Evolutionary conservation across 2,797 vertebrate species (phyloP), one percentile per base, ranked within the genome.

Genomic region (Leuciscus waleckii): DNA sequence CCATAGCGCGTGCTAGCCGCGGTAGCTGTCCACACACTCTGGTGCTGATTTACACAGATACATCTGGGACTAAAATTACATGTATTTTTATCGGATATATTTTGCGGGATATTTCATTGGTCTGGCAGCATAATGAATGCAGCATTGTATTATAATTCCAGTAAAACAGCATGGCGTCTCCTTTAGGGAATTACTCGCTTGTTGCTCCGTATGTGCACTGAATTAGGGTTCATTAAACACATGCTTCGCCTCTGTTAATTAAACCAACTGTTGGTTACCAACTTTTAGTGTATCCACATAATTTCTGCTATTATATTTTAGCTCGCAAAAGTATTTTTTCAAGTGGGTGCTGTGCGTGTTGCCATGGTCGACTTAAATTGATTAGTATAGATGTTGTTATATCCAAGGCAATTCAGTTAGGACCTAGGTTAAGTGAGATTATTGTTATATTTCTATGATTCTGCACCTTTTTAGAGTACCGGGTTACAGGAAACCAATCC

Each of bases 21-120:
- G 13, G 78, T 61, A 75, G 81, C 86, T 87, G 86, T 87, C 86
- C 65, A 65, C 58, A 6, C 29, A 23, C 67, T 21, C 7, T 77
- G 51, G 63, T 63, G 86, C 83, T 85, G 32, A 56, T 58, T 41
- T 23, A 69, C 7, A 6, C 23, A 63, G 2, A 23, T 13, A 23
- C 61, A 26, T 8, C 14, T 13, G 23, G 9, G 6, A 37, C 21
- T 19, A 26, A 37, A 17, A 43, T 56, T 1, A 35, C 23, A 26
- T 65, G 17, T 19, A 16, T 26, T 9, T 29, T 37, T 63, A 61
- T 63, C 19, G 26, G 14, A 68, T 13, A 16, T n/a, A 23, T 51
- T 49, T 17, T 8, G 21, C 3, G 7, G 14, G 23, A 4, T n/a
- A 10, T 76, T 17, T 21, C 10, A 17, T 75, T 17, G 0, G 70